Base-by-base conservation (phyloP, 2,888 invertebrate species). In the Caenorhabditis macrosperma region DNA sequence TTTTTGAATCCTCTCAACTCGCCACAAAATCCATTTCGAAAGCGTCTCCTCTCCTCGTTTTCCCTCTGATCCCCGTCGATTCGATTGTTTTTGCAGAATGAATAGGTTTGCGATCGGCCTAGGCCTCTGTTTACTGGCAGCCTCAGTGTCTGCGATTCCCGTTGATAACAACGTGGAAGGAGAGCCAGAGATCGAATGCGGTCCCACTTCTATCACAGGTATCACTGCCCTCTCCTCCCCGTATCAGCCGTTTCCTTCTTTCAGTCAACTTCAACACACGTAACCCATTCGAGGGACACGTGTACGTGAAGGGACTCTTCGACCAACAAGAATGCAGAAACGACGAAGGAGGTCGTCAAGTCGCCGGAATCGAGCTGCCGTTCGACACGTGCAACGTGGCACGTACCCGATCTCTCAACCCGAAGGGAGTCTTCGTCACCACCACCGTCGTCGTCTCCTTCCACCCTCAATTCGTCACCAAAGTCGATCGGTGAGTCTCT, bases 121-220 rank as follows among this genome's bases (percentile, higher is more conserved):
- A 22, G 61, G 60, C 15, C 46, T 78, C 28, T 38, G 57, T 33
- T 30, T 66, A 15, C 30, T 78, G 28, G 66, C 50, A 15, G 61
- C 61, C 9, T 50, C 76, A 17, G 81, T 78, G 20, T 52, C 60
- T 17, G 88, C 87, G 41, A 90, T 89, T 76, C 89, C 89, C 41
- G 89, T 89, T 24, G 89, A 89, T 81, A 89, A 89, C 80, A 88
- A 88, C 61, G 89, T 89, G 24, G 89, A 90, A 71, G 89, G 90
- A 26, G 90, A 90, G 76, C 90, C 90, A 7, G 90, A 91, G 82
- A 88, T 90, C 66, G 90, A 91, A 69, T 90, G 90, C 81, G 90
- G 90, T 9, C 87, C 90, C 59, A 87, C 83, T 12, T 87, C 88
- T 4, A 88, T 89, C 55, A 88, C 88, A 52, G 86, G 90, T 80